Evolutionary conservation across 2,113 vertebrate species (phyloP).

Genomic region (Alouatta palliata): DNA sequence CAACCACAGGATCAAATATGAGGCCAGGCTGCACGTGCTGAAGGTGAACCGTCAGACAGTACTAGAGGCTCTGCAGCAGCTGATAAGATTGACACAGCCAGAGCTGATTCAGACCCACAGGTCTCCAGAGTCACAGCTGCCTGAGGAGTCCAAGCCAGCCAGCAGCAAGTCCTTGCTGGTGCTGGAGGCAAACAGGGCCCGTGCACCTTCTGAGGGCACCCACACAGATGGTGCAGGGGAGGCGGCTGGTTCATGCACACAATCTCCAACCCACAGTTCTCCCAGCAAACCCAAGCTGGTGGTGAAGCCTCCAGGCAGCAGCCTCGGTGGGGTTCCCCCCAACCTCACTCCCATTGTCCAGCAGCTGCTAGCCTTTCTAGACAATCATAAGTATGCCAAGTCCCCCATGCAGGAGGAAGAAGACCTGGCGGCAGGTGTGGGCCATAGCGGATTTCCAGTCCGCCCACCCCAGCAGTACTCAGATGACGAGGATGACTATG

Average conservation of each 20-base stretch:
- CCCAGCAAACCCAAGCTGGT: conserved; percentile 86
- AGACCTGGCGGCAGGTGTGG: conserved; percentile 94
- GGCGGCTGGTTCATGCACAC: conserved; percentile 76
- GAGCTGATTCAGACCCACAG: conserved; percentile 95
- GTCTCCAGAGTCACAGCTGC: conserved; percentile 89
- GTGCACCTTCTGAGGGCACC: conserved; percentile 76
- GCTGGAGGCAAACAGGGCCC: conserved; percentile 77
- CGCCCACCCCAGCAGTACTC: conserved; percentile 91
- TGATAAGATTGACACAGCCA: conserved; percentile 95
- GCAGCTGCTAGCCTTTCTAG: conserved; percentile 95
- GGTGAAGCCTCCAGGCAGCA: conserved; percentile 82
- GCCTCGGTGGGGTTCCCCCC: conserved; percentile 83
- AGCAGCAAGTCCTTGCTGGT: conserved; percentile 85
- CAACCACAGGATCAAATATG: conserved; percentile 97
- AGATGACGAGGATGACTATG: conserved; percentile 94
- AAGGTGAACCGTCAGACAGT: conserved; percentile 97
- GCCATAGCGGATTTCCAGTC: conserved; percentile 87
- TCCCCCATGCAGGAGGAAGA: conserved; percentile 99
- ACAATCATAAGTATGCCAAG: conserved; percentile 99
- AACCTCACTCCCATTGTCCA: conserved; percentile 90
- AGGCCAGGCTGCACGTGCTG: conserved; percentile 94
- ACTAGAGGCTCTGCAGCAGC: conserved; percentile 97
- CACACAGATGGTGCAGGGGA: conserved; percentile 84
- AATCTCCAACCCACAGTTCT: conserved; percentile 78
- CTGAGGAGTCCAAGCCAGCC: conserved; percentile 86